Evolutionary conservation across 1,140 invertebrate species (phyloP).

Genomic region (Steinernema khuongi): DNA sequence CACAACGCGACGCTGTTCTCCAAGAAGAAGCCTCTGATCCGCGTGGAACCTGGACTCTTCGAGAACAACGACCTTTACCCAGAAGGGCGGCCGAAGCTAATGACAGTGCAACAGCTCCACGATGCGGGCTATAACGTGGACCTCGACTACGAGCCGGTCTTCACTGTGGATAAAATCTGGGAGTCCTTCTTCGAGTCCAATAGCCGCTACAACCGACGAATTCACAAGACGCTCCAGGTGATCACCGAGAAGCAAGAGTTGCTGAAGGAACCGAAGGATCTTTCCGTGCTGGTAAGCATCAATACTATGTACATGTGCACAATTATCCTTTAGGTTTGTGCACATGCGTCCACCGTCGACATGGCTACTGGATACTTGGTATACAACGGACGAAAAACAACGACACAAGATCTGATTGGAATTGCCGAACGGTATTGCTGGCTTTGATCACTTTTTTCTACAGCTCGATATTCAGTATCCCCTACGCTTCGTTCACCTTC

Average conservation of each 20-base stretch:
- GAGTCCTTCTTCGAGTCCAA: slow-evolving; percentile 22
- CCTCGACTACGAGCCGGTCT: slow-evolving; percentile 29
- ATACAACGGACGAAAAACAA: slow-evolving; percentile 21
- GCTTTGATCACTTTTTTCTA: background rate
- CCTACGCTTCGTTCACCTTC: background rate
- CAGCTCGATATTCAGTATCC: background rate
- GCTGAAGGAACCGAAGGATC: slow-evolving; percentile 4
- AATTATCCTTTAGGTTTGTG: slow-evolving; percentile 30
- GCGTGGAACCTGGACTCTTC: slow-evolving; percentile 79
- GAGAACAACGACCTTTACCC: slow-evolving; percentile 67
- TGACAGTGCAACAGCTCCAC: slow-evolving; percentile 12
- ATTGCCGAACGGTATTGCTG: slow-evolving; percentile 23
- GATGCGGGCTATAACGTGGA: slow-evolving; percentile 30
- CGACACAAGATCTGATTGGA: slow-evolving; percentile 27
- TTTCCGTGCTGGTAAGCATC: slow-evolving; percentile 28
- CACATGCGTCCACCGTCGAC: slow-evolving; percentile 46
- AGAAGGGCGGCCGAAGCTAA: background rate
- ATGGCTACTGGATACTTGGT: slow-evolving; percentile 36
- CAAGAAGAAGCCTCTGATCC: slow-evolving; percentile 63
- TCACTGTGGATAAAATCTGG: slow-evolving; percentile 17
- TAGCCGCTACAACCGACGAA: slow-evolving; percentile 30
- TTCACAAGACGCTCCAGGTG: slow-evolving; percentile 26
- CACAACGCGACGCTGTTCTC: slow-evolving; percentile 62
- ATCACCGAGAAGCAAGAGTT: slow-evolving; percentile 25
- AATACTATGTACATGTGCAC: background rate